Evolutionary conservation across 2,797 vertebrate genomes (phyloP).

Genomic region (Mormyrus proboscirostris): DNA sequence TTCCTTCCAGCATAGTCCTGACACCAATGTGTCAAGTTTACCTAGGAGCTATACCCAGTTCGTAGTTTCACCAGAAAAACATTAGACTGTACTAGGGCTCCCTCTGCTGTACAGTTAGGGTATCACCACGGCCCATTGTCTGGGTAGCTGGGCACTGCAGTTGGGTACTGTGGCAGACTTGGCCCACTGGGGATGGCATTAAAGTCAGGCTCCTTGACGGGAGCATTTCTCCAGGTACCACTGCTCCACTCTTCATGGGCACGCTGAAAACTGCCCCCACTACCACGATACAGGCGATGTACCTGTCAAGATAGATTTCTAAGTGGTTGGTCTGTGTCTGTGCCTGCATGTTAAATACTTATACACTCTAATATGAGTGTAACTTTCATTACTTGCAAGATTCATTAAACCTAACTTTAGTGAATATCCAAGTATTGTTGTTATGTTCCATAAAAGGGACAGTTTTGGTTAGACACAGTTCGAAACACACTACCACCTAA

Average conservation of each 20-base stretch:
- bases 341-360: neutral
- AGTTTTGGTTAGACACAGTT: neutral
- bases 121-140: constrained; percentile 74
- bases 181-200: constrained; percentile 81
- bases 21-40: neutral
- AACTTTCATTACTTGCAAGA: neutral
- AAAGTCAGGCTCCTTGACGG: constrained; percentile 88
- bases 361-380: neutral
- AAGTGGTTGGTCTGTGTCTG: neutral
- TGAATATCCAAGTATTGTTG: neutral
- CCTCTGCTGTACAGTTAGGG: constrained; percentile 4
- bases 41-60: neutral
- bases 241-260: constrained; percentile 96
- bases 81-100: neutral
- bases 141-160: constrained; percentile 87
- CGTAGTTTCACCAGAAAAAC: neutral
- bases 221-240: constrained; percentile 95
- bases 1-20: neutral
- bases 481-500: neutral
- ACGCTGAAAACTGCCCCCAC: constrained; percentile 89
- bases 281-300: constrained; percentile 92
- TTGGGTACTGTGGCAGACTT: constrained; percentile 82
- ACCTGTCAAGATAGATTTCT: constrained; percentile 60
- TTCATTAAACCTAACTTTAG: neutral
- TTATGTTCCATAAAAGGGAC: neutral